A percentile compares a stretch with the other conserved stretches of the same genome.
phyloP scores from a whole-genome alignment of 2,888 invertebrate genomes.

The Drosophila vallismaia region DNA sequence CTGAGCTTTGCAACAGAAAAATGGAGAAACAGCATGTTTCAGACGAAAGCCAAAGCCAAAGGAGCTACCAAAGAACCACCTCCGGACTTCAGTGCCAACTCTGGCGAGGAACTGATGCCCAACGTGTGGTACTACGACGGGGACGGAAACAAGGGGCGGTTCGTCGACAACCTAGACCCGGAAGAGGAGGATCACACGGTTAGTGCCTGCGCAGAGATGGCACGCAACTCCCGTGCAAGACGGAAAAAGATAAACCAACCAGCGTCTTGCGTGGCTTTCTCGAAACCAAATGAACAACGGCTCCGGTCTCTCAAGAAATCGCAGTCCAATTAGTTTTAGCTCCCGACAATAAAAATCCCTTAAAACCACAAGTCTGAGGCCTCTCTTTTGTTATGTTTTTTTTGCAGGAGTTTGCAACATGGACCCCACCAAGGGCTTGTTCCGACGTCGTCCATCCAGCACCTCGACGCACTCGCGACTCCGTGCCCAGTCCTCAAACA shows the following conservation, averaged over 20 bases:
- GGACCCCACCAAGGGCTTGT: constrained; percentile 83
- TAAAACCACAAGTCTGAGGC: background rate
- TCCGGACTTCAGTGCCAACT: constrained; percentile 18
- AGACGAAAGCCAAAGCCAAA: background rate
- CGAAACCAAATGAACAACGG: background rate
- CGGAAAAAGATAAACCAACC: no score
- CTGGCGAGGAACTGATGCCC: constrained; percentile 59
- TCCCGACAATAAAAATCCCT: constrained; percentile 26
- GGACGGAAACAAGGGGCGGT: constrained; percentile 37
- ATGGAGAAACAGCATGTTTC: constrained; percentile 56
- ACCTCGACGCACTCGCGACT: constrained; percentile 82
- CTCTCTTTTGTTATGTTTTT: constrained; percentile 4
- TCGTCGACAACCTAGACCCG: constrained; percentile 59
- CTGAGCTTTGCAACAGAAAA: constrained; percentile 61
- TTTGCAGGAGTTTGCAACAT: constrained; percentile 82
- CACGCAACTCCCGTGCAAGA: no score
- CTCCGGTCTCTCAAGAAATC: background rate
- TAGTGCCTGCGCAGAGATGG: background rate
- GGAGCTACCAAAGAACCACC: background rate
- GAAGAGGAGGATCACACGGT: constrained; percentile 2
- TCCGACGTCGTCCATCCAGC: constrained; percentile 83
- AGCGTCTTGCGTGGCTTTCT: background rate
- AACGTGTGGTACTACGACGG: constrained; percentile 67
- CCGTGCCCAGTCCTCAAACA: constrained; percentile 73
- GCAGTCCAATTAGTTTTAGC: constrained; percentile 1